phyloP scores from a whole-genome alignment of 2,888 invertebrate genomes.

The Lycia hirtaria region DNA sequence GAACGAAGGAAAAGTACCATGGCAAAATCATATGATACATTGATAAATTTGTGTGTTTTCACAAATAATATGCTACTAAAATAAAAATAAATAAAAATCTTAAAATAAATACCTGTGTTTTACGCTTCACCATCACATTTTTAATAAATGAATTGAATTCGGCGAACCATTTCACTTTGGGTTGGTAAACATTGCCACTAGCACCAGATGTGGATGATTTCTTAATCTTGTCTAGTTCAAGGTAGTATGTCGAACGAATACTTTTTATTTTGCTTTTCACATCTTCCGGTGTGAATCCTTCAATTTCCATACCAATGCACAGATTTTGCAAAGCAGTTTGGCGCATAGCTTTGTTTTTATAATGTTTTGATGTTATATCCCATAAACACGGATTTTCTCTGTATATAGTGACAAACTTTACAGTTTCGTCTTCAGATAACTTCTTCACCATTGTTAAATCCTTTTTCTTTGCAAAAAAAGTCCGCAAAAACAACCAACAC shows the following conservation, averaged over 20 bases:
- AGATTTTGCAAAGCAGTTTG: too few species aligned
- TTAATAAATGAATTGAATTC: constrained; percentile 36
- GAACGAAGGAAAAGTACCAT: constrained; percentile 27
- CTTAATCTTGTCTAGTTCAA: constrained; percentile 32
- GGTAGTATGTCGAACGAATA: background rate
- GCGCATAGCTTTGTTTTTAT: too few species aligned
- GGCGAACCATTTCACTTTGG: constrained; percentile 36
- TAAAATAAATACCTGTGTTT: too few species aligned
- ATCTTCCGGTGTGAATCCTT: background rate
- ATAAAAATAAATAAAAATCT: too few species aligned
- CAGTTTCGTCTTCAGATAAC: background rate
- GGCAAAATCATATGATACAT: constrained; percentile 24
- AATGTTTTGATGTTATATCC: too few species aligned
- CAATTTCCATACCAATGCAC: background rate
- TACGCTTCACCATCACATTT: constrained; percentile 35
- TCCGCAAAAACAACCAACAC: too few species aligned
- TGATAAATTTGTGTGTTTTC: too few species aligned
- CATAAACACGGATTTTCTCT: too few species aligned
- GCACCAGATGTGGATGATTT: constrained; percentile 38
- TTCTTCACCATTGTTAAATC: too few species aligned
- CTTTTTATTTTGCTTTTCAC: background rate
- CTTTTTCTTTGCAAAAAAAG: too few species aligned
- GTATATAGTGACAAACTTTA: too few species aligned
- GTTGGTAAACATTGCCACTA: constrained; percentile 35
- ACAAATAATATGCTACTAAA: constrained; percentile 9